Conservation (phyloP, 2,113 vertebrate genomes). For the Charina bottae region DNA sequence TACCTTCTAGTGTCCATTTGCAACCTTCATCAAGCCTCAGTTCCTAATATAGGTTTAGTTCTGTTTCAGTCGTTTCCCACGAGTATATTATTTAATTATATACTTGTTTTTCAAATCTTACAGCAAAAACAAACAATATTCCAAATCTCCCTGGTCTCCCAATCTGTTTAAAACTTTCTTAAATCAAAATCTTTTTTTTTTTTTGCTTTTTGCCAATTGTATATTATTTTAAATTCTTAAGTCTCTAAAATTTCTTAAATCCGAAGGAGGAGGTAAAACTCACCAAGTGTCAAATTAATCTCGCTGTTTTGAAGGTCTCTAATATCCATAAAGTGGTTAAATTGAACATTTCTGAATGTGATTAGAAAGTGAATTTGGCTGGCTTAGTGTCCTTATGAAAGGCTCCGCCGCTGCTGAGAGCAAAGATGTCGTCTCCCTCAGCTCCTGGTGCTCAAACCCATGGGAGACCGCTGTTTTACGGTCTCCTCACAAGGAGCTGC, state of each 20-base stretch:
- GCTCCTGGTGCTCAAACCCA: background rate
- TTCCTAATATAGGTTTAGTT: background rate
- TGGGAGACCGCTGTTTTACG: background rate
- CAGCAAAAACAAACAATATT: too few relatives aligned
- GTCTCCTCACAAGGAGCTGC: background rate
- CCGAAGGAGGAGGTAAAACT: background rate
- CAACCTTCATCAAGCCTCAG: background rate
- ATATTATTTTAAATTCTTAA: too few relatives aligned
- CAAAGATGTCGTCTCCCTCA: background rate
- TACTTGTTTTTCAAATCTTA: too few relatives aligned
- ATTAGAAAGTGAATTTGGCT: background rate
- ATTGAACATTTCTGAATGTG: background rate
- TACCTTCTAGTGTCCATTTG: background rate
- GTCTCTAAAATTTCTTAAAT: too few relatives aligned
- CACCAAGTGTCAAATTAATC: background rate
- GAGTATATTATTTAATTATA: background rate
- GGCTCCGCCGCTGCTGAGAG: background rate
- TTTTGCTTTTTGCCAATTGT: background rate
- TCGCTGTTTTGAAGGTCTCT: background rate
- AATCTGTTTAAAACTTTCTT: background rate
- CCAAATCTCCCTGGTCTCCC: background rate
- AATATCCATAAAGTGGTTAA: background rate
- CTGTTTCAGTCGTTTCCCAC: background rate
- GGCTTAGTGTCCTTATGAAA: background rate
- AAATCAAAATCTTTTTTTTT: background rate